These are phyloP conservation scores for Eidolon dupreanum DNA, from an alignment of 2,797 vertebrate species.

Conservation along the genomic window DNA sequence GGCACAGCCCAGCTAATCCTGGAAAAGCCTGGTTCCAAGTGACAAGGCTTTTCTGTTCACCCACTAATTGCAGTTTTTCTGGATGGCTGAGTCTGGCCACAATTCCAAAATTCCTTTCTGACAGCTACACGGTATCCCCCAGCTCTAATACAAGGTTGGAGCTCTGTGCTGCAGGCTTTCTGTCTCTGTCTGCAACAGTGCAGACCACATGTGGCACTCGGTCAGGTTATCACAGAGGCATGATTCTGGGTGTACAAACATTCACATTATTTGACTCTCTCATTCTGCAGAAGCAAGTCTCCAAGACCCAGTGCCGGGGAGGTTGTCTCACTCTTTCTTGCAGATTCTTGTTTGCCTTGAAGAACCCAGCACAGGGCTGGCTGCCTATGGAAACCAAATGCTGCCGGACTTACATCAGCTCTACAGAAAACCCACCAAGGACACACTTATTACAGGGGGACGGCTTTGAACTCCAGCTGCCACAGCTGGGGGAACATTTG, in stretches of 20 bases:
- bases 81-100: not conserved
- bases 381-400: not conserved
- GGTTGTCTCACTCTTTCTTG: not conserved
- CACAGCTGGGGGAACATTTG: not conserved
- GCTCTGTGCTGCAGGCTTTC: rapidly evolving
- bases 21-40: not conserved
- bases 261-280: not conserved
- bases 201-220: rapidly evolving
- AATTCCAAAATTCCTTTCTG: not conserved
- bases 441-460: not conserved
- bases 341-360: slow-evolving; percentile 4
- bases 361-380: not conserved
- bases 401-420: not conserved
- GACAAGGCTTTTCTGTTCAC: slow-evolving; percentile 9
- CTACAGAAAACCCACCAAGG: slow-evolving; percentile 25
- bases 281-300: not conserved
- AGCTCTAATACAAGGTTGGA: not conserved
- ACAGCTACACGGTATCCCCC: not conserved
- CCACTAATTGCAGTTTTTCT: not conserved
- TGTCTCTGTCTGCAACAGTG: rapidly evolving
- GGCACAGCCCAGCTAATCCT: not conserved
- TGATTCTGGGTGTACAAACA: not conserved
- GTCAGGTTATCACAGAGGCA: not conserved
- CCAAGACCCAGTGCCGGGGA: not conserved
- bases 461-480: slow-evolving; percentile 59